These are phyloP conservation scores for Trachelus iudaicus DNA, from an alignment of 2,888 invertebrate genomes.

Conservation along the genomic window DNA sequence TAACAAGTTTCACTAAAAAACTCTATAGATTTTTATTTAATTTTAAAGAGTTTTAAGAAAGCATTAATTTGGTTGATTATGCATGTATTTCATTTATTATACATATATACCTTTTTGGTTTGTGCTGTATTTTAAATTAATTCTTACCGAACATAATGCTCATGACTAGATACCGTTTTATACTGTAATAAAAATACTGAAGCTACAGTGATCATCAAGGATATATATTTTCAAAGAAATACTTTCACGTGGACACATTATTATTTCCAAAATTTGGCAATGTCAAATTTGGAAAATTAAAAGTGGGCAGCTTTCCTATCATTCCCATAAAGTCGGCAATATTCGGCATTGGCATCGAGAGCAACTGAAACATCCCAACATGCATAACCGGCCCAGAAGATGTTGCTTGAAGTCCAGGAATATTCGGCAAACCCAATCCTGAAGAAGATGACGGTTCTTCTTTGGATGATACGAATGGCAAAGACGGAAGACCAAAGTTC, in stretches of 20 bases:
- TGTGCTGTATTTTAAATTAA: no score
- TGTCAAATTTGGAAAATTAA: neutral
- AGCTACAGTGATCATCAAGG: neutral
- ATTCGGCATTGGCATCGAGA: slow-evolving; percentile 3
- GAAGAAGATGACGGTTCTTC: neutral
- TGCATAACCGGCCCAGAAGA: neutral
- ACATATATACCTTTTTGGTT: no score
- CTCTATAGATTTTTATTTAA: neutral
- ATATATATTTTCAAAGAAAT: neutral
- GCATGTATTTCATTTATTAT: neutral
- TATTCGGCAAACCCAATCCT: neutral
- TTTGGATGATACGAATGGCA: neutral
- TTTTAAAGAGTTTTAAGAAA: neutral
- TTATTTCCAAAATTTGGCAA: neutral
- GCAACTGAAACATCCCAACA: neutral
- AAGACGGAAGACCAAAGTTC: neutral
- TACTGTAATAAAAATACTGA: neutral
- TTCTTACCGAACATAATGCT: neutral
- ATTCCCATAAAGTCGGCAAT: neutral
- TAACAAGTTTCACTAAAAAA: neutral
- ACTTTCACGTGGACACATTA: neutral
- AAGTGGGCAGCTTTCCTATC: neutral
- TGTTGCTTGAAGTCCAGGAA: neutral
- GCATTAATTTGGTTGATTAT: neutral
- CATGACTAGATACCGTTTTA: neutral